These are phyloP conservation scores for Rissa tridactyla DNA, from an alignment of 2,113 vertebrate genomes.

Conservation along the genomic window DNA sequence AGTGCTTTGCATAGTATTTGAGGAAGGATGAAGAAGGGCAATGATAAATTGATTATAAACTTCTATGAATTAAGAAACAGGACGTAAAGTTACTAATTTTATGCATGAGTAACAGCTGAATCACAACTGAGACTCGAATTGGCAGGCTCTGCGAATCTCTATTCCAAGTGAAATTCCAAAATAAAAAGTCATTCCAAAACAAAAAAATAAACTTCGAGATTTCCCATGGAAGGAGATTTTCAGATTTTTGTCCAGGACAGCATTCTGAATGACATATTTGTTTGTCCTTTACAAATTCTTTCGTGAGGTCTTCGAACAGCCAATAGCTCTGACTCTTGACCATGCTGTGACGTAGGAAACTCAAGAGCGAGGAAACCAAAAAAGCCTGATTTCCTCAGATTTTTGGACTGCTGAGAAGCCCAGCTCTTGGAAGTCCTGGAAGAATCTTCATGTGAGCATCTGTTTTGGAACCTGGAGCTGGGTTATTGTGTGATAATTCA, in stretches of 20 bases:
- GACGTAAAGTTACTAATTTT: not conserved
- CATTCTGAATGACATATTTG: not conserved
- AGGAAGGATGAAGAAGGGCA: not conserved
- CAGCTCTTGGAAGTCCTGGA: not conserved
- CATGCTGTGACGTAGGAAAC: not conserved
- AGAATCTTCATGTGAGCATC: not conserved
- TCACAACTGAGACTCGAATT: not conserved
- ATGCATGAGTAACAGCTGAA: slow-evolving; percentile 17
- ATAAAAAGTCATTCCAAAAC: slow-evolving; percentile 17
- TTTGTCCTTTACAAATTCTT: not conserved
- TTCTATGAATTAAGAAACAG: slow-evolving; percentile 8
- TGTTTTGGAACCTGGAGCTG: not conserved
- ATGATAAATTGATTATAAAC: not conserved
- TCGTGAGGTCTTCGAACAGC: not conserved
- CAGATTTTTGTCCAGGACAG: not conserved
- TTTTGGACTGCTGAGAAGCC: not conserved
- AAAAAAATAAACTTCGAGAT: not conserved
- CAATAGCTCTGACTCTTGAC: not conserved
- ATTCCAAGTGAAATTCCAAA: slow-evolving; percentile 53
- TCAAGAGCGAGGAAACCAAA: not conserved
- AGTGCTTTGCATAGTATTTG: not conserved
- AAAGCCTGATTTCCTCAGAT: not conserved
- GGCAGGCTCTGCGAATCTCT: not conserved
- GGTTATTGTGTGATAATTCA: slow-evolving; percentile 20
- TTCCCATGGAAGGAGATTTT: not conserved